A percentile compares a stretch with the other conserved stretches of the same genome.
phyloP scores from a whole-genome alignment of 2,888 invertebrate species.

The Nomada ferruginata region DNA sequence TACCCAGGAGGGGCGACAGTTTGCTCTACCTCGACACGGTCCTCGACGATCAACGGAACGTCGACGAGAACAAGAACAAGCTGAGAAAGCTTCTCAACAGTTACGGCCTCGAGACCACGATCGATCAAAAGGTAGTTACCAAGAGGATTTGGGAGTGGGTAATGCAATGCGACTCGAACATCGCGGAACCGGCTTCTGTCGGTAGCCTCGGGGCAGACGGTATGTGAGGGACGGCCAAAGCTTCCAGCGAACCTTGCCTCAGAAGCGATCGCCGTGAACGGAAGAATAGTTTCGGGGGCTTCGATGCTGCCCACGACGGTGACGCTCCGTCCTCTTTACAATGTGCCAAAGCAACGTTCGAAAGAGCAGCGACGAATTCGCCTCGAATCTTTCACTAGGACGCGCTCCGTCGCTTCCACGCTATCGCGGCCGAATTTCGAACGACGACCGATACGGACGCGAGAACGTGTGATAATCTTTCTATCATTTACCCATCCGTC shows the following conservation, averaged over 20 bases:
- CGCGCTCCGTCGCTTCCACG: not conserved
- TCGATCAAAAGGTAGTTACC: constrained; percentile 87
- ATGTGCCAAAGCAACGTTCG: constrained; percentile 18
- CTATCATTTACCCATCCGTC: not conserved
- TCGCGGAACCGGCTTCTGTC: constrained; percentile 75
- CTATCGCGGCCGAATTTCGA: not conserved
- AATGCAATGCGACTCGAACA: constrained; percentile 85
- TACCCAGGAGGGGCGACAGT: constrained; percentile 84
- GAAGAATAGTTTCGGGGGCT: constrained; percentile 70
- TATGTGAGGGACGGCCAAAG: constrained; percentile 78
- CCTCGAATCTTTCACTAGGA: constrained; percentile 2
- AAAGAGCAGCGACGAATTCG: constrained; percentile 1
- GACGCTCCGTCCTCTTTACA: not conserved
- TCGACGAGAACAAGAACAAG: constrained; percentile 86
- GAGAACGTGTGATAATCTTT: constrained; percentile 17
- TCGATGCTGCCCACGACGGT: constrained; percentile 24
- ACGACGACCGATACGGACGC: constrained; percentile 7
- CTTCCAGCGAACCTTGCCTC: constrained; percentile 79
- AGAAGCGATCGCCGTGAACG: constrained; percentile 58
- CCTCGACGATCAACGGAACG: constrained; percentile 85
- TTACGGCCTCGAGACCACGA: constrained; percentile 88
- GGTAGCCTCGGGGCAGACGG: constrained; percentile 72
- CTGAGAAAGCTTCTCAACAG: constrained; percentile 86
- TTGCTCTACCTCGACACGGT: constrained; percentile 84
- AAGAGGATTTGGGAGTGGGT: constrained; percentile 89